Conservation (phyloP, 92 coral and sea anemone species). For the Palythoa heliodiscus region DNA sequence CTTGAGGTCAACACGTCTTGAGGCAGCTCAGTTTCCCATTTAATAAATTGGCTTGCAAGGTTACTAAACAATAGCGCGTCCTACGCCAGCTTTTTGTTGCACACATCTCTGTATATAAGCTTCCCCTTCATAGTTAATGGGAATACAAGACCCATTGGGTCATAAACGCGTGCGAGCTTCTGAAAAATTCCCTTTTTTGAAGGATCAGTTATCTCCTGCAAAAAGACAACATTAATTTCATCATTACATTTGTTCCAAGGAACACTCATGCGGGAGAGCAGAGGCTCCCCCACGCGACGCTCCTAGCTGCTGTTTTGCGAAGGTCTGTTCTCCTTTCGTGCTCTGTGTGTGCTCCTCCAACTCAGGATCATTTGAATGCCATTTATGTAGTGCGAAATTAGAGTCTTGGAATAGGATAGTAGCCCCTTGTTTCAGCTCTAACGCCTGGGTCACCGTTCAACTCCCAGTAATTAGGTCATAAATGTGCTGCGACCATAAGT, state of each 20-base stretch:
- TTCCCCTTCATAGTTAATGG: conserved; percentile 24
- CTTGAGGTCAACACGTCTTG: too few relatives aligned
- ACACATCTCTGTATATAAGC: conserved; percentile 31
- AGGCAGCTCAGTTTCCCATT: too few relatives aligned
- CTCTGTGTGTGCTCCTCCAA: neutral
- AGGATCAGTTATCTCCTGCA: neutral
- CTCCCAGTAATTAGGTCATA: neutral
- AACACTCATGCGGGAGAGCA: conserved; percentile 28
- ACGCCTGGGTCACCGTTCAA: neutral
- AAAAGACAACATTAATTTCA: neutral
- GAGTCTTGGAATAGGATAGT: neutral
- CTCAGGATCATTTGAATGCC: neutral
- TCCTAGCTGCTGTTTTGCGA: conserved; percentile 48
- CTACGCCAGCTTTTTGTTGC: too few relatives aligned
- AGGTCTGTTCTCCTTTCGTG: neutral
- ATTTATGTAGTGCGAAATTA: neutral
- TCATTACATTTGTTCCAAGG: conserved; percentile 16
- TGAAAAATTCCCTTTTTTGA: neutral
- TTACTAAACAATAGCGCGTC: too few relatives aligned
- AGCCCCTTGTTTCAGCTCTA: neutral
- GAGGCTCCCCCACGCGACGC: neutral
- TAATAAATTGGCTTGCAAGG: too few relatives aligned
- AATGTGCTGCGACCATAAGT: neutral
- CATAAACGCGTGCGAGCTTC: conserved; percentile 10
- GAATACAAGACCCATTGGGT: neutral